Evolutionary conservation across 2,797 vertebrate genomes (phyloP).

Genomic region (Simalia tracyae): DNA sequence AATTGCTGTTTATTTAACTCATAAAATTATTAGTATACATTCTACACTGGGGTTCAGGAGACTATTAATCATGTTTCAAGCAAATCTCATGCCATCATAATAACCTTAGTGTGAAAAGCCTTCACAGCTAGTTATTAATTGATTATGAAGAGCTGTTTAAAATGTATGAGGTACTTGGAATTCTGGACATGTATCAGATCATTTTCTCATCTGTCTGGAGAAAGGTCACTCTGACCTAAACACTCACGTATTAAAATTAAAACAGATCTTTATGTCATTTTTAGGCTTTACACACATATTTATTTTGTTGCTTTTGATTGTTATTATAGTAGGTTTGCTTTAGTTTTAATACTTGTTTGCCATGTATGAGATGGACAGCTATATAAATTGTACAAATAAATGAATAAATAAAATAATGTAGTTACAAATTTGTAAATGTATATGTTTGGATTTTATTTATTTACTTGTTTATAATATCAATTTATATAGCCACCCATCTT

Average conservation of each 20-base stretch:
- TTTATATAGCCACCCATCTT: not conserved
- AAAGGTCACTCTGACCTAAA: conserved; percentile 19
- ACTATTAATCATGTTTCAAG: conserved; percentile 25
- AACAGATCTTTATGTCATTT: not conserved
- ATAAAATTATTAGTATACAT: not conserved
- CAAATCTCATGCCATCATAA: conserved; percentile 15
- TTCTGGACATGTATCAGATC: conserved; percentile 7
- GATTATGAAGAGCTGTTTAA: conserved; percentile 25
- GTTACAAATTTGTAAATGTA: not conserved
- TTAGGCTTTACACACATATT: not conserved
- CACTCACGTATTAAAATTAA: not conserved
- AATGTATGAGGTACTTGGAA: conserved; percentile 28
- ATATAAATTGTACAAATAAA: not conserved
- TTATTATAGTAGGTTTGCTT: not conserved
- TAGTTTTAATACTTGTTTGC: not conserved
- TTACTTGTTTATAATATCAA: not conserved
- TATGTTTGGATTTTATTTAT: not conserved
- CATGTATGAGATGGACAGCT: not conserved
- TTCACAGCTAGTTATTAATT: conserved; percentile 31
- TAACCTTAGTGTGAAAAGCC: conserved; percentile 8
- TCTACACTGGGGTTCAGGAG: conserved; percentile 1
- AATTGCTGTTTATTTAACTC: conserved; percentile 32
- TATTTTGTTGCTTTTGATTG: not conserved
- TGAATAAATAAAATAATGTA: not conserved
- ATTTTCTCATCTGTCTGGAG: conserved; percentile 7